Conservation (phyloP, 1,140 invertebrate genomes). For the Hermetia illucens region DNA sequence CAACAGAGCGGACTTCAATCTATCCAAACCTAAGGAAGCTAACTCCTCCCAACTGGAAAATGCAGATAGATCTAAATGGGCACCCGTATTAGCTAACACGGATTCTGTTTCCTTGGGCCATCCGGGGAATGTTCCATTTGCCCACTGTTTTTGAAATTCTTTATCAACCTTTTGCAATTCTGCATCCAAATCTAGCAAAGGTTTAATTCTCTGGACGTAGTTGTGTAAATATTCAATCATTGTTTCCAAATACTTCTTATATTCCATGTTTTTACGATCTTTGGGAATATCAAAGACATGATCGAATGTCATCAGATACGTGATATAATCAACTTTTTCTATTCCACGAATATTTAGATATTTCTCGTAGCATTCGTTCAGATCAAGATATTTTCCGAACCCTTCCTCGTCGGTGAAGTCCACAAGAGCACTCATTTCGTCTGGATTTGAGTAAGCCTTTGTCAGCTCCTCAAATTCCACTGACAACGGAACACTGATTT, state of each 20-base stretch:
- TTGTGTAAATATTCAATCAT: constrained; percentile 79
- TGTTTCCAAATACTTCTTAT: constrained; percentile 72
- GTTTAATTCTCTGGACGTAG: constrained; percentile 77
- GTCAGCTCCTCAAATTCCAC: constrained; percentile 92
- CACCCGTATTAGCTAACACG: constrained; percentile 81
- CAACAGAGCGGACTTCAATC: constrained; percentile 93
- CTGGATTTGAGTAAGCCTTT: constrained; percentile 38
- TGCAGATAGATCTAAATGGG: constrained; percentile 90
- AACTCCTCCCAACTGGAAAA: constrained; percentile 97
- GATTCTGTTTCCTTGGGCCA: constrained; percentile 96
- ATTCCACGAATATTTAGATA: constrained; percentile 96
- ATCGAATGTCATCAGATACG: constrained; percentile 88
- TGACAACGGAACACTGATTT: constrained; percentile 89
- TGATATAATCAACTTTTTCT: constrained; percentile 94
- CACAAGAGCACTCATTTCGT: constrained; percentile 48
- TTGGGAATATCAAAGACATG: constrained; percentile 91
- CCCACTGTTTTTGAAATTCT: constrained; percentile 83
- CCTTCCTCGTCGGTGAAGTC: constrained; percentile 99
- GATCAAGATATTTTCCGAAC: constrained; percentile 95
- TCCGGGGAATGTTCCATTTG: constrained; percentile 76
- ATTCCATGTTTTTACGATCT: constrained; percentile 88
- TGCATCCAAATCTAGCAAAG: constrained; percentile 71
- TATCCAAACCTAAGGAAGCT: constrained; percentile 88
- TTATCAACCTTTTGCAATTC: constrained; percentile 63
- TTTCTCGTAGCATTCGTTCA: constrained; percentile 94